phyloP scores from a whole-genome alignment of 2,113 vertebrate genomes.

The Crotophaga sulcirostris region DNA sequence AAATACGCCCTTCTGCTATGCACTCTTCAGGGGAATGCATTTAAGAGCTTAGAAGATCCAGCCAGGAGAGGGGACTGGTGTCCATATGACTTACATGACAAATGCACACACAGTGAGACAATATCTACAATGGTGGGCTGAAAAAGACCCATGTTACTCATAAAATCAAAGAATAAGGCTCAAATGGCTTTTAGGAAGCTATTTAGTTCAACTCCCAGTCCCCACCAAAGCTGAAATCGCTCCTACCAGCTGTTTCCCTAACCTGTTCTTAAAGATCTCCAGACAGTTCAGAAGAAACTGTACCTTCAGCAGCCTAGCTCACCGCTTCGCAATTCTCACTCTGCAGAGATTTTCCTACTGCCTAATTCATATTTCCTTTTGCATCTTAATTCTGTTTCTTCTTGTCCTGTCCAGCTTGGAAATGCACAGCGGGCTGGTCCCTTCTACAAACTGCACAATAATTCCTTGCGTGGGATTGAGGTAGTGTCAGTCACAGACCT shows the following conservation, averaged over 20 bases:
- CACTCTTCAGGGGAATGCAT: slow-evolving; percentile 41
- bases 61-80: slow-evolving; percentile 11
- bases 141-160: neutral
- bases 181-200: neutral
- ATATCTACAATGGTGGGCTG: neutral
- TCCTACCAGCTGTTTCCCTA: neutral
- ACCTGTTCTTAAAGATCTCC: neutral
- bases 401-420: neutral
- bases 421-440: neutral
- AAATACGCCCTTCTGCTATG: slow-evolving; percentile 47
- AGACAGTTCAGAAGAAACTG: neutral
- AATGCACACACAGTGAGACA: neutral
- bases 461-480: neutral
- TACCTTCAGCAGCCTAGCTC: neutral
- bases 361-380: neutral
- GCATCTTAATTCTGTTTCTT: neutral
- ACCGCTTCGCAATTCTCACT: neutral
- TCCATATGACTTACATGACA: neutral
- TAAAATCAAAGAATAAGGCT: neutral
- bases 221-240: neutral
- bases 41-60: slow-evolving; percentile 58
- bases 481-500: neutral
- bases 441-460: neutral
- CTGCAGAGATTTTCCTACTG: neutral
- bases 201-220: neutral